Evolutionary conservation across 1,140 invertebrate species (phyloP), one percentile per base, ranked within the genome.

Genomic region (Drosophila prosaltans): DNA sequence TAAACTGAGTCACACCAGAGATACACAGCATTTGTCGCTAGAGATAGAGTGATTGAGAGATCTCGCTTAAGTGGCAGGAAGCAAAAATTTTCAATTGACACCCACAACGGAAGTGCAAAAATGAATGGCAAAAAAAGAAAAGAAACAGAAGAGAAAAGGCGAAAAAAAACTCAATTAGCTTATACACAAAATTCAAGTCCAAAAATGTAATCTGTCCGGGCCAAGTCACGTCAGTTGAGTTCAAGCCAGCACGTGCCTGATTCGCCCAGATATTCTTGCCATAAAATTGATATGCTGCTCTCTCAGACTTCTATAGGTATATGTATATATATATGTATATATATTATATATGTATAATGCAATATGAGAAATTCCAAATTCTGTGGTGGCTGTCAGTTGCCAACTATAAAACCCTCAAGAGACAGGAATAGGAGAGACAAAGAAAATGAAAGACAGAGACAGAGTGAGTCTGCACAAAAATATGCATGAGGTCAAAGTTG

Each of bases 51-150:
- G 36, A 36, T 26, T 41, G 24, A 40, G 39, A 61, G 74, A 70
- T 65, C 45, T 51, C 21, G 45, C 73, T 67, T 72, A 78, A 78
- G 74, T 77, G 74, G 68, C 75, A 71, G 75, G 68, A 78, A 78
- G 74, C 21, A 58, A 58, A 43, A 65, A 60, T 21, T 59, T 39
- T 59, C 57, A 74, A 64, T 75, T 63, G 67, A 66, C 75, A 77
- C 68, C 67, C 74, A 67, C 68, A 59, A 59, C 75, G 75, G 75
- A 78, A 78, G 74, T 66, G 54, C n/a, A 30, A 54, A 45, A 60
- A 60, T 72, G 58, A 58, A 28, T 62, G n/a, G 32, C 43, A 28
- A 11, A 58, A 58, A 68, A 68, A 41, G 21, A 51, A 51, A 26
- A 51, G 45, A 65, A 30, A 36, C 1, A 36, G 6, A 6, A 36